Evolutionary conservation across 2,113 vertebrate species (phyloP), one percentile per base, ranked within the genome.

Genomic region (Speoplatyrhinus poulsoni): DNA sequence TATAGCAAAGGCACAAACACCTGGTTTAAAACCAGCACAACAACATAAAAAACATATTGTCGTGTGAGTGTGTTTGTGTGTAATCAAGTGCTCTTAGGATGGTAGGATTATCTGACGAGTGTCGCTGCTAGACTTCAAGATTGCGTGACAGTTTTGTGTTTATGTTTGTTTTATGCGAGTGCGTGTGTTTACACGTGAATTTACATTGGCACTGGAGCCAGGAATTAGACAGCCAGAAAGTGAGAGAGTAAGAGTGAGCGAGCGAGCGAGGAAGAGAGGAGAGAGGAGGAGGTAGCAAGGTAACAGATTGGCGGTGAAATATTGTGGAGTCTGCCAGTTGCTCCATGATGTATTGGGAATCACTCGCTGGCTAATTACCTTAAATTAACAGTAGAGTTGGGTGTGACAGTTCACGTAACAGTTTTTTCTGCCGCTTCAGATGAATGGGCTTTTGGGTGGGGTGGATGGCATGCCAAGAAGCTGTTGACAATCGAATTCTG

Each of bases 301-400:
- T 85, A 92, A 87, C 90, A 91, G 88, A 91, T 89, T 92, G 90
- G 73, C 85, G 76, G 85, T 91, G 88, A 91, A 89, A 91, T 90
- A 91, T 91, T 88, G 88, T 88, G 81, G 80, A 90, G 90, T 88
- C 90, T 93, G 91, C 90, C 90, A 90, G 89, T 88, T 76, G 76
- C 77, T 66, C 86, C 83, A 84, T 93, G 93, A 93, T 93, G 90
- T 93, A 93, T 94, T 90, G 91, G 89, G 90, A 93, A 93, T 92
- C 92, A 87, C 83, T 93, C 80, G 87, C 89, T 90, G 81, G 83
- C 91, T 92, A 93, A 94, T 94, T 94, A 92, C 91, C 90, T 92
- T 92, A 92, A 93, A 94, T 94, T 92, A 94, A 93, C 90, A 92
- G 92, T 93, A 91, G 89, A 91, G 91, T 91, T 92, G 87, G 88